Conservation (phyloP, 2,888 invertebrate species). For the Meta bourneti region DNA sequence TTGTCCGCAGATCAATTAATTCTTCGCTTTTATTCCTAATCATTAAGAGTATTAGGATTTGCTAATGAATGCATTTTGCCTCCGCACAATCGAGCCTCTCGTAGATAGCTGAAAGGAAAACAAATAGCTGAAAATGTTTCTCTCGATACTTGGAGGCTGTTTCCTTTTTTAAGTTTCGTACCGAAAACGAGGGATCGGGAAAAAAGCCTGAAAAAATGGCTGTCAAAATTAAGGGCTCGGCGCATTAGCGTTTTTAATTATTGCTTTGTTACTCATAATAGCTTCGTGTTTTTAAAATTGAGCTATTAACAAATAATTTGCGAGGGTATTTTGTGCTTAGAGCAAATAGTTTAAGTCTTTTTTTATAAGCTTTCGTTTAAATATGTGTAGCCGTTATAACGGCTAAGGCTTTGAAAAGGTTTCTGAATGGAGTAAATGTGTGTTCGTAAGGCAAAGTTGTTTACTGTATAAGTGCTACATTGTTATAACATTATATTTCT, state of each 20-base stretch:
- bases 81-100: constrained; percentile 59
- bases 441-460: no score
- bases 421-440: no score
- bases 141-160: background rate
- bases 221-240: constrained; percentile 26
- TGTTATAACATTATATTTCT: no score
- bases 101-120: constrained; percentile 54
- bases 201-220: background rate
- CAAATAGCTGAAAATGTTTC: constrained; percentile 45
- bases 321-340: no score
- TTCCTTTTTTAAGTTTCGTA: constrained; percentile 11
- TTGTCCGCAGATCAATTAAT: constrained; percentile 70
- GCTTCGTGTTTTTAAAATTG: constrained; percentile 41
- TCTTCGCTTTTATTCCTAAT: constrained; percentile 65
- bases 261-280: constrained; percentile 53
- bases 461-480: no score
- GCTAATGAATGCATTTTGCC: constrained; percentile 66
- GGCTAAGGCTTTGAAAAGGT: no score
- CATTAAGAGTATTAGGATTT: constrained; percentile 68
- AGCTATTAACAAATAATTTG: constrained; percentile 17
- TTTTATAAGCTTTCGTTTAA: no score
- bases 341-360: no score
- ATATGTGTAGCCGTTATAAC: background rate
- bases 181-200: background rate
- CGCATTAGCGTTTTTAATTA: constrained; percentile 66